These are phyloP conservation scores for Lepidothrix coronata DNA, from an alignment of 2,113 vertebrate species.

Conservation along the genomic window DNA sequence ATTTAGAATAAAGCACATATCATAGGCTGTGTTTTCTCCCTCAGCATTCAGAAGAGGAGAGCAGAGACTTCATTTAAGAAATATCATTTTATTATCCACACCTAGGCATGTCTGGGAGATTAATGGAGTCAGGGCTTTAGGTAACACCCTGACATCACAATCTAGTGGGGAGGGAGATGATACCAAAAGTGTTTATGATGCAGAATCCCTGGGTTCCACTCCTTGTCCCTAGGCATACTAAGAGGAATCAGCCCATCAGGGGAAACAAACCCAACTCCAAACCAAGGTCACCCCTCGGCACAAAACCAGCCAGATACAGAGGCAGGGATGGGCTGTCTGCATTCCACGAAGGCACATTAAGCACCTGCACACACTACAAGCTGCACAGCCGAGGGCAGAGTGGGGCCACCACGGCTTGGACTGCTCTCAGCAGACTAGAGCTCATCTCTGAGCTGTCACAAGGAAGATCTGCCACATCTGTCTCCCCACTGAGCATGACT, in stretches of 20 bases:
- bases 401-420: rapidly evolving
- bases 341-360: neutral
- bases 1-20: neutral
- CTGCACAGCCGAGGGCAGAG: neutral
- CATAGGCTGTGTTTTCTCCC: neutral
- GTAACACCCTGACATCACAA: neutral
- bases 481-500: neutral
- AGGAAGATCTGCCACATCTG: neutral
- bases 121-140: neutral
- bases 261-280: neutral
- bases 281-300: neutral
- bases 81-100: neutral
- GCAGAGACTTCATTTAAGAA: neutral
- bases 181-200: neutral
- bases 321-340: neutral
- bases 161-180: neutral
- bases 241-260: neutral
- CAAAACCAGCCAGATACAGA: neutral
- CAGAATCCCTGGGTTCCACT: neutral
- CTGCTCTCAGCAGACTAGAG: neutral
- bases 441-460: neutral
- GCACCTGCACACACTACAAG: neutral
- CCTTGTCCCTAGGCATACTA: neutral
- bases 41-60: neutral
- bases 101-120: neutral